These are phyloP conservation scores for Metopia argyrocephala DNA, from an alignment of 2,888 invertebrate species.

Conservation along the genomic window DNA sequence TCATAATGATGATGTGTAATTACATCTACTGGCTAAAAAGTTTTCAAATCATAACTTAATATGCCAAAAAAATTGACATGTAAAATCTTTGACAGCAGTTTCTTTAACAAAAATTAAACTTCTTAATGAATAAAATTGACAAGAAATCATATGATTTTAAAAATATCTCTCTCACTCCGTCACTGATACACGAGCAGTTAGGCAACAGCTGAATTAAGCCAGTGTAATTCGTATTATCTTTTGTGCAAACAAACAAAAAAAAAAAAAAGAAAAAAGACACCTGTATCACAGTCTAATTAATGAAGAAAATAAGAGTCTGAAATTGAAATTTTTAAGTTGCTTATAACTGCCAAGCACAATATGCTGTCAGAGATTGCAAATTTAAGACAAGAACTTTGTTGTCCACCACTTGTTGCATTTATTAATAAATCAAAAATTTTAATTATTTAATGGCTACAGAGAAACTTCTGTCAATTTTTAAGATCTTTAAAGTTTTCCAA, in stretches of 20 bases:
- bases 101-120: neutral
- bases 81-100: slow-evolving; percentile 41
- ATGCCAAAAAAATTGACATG: slow-evolving; percentile 50
- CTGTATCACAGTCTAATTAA: slow-evolving; percentile 22
- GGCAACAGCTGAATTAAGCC: neutral
- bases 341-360: slow-evolving; percentile 16
- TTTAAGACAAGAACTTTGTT: slow-evolving; percentile 8
- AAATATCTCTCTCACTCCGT: slow-evolving; percentile 6
- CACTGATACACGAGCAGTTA: slow-evolving; percentile 1
- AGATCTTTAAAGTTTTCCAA: neutral
- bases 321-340: slow-evolving; percentile 7
- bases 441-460: slow-evolving; percentile 39
- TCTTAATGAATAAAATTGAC: slow-evolving; percentile 51
- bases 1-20: slow-evolving; percentile 37
- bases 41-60: slow-evolving; percentile 33
- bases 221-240: slow-evolving; percentile 3
- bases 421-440: slow-evolving; percentile 57
- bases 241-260: too few relatives aligned
- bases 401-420: slow-evolving; percentile 33
- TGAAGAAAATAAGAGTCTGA: slow-evolving; percentile 34
- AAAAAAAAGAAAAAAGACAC: slow-evolving; percentile 34
- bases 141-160: slow-evolving; percentile 54
- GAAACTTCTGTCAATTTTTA: slow-evolving; percentile 15
- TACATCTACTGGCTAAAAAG: slow-evolving; percentile 13
- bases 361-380: too few relatives aligned